Percentiles rank a stretch among this genome's conserved stretches.
Evolutionary conservation across 2,797 vertebrate species (phyloP).

Genomic region (Dallia pectoralis): DNA sequence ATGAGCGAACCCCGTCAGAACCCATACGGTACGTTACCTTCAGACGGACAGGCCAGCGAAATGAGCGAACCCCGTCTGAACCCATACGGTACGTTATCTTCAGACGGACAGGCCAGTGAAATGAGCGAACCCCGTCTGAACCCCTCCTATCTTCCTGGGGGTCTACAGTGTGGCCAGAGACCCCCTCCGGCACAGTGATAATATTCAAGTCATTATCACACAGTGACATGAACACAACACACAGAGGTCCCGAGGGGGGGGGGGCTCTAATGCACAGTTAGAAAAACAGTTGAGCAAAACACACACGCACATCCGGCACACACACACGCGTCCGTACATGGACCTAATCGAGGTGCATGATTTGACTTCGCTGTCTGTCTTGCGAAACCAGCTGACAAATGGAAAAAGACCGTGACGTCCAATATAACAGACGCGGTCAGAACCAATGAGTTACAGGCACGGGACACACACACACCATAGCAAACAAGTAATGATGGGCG

Average conservation of each 20-base stretch:
- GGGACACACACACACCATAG: too few species aligned
- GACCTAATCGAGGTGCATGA: not conserved
- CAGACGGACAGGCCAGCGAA: too few species aligned
- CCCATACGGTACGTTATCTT: too few species aligned
- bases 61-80: too few species aligned
- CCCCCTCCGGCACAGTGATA: not conserved
- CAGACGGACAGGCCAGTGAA: not conserved
- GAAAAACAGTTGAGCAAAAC: not conserved
- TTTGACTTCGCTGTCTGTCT: not conserved
- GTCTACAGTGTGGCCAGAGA: not conserved
- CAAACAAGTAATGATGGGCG: too few species aligned
- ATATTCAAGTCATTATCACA: slow-evolving; percentile 1
- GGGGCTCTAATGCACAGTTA: not conserved
- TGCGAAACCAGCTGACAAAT: not conserved
- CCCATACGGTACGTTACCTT: too few species aligned
- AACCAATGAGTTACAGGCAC: not conserved
- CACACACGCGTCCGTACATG: not conserved
- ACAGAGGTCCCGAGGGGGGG: not conserved
- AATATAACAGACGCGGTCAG: not conserved
- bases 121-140: not conserved
- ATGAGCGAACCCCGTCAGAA: not conserved
- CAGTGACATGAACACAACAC: not conserved
- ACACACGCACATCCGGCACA: too few species aligned
- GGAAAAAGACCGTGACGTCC: not conserved
- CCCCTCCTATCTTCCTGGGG: not conserved